Evolutionary conservation across 2,113 vertebrate genomes (phyloP).

Genomic region (Caracal caracal): DNA sequence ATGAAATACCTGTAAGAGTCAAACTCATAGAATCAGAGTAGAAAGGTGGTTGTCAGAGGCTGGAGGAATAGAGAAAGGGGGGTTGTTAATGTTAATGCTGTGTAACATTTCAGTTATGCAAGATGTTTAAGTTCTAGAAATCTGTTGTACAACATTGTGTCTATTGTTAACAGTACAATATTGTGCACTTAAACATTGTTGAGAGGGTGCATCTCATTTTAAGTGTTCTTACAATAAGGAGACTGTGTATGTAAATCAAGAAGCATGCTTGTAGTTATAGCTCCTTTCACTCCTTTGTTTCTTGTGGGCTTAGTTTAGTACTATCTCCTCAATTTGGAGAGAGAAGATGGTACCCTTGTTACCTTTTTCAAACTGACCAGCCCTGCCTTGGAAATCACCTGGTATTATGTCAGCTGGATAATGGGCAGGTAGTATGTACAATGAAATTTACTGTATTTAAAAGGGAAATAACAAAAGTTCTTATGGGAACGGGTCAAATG

Average conservation of each 20-base stretch:
- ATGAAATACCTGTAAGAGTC: not conserved
- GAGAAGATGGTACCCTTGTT: not conserved
- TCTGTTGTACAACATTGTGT: not conserved
- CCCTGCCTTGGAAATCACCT: not conserved
- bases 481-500: not conserved
- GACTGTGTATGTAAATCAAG: not conserved
- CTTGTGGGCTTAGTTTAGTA: not conserved
- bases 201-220: not conserved
- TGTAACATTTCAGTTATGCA: not conserved
- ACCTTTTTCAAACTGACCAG: not conserved
- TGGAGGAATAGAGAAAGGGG: not conserved
- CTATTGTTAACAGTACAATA: not conserved
- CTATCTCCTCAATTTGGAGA: not conserved
- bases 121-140: not conserved
- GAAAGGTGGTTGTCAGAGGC: not conserved
- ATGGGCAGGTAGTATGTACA: not conserved
- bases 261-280: not conserved
- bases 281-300: not conserved
- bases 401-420: not conserved
- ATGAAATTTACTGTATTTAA: not conserved
- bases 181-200: not conserved
- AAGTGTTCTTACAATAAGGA: not conserved
- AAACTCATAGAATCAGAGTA: not conserved
- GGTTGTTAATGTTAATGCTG: not conserved
- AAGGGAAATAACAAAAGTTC: not conserved